A percentile compares a stretch with the other conserved stretches of the same genome.
Conservation (phyloP, 2,113 vertebrate genomes). For the Melanocharis versteri region DNA sequence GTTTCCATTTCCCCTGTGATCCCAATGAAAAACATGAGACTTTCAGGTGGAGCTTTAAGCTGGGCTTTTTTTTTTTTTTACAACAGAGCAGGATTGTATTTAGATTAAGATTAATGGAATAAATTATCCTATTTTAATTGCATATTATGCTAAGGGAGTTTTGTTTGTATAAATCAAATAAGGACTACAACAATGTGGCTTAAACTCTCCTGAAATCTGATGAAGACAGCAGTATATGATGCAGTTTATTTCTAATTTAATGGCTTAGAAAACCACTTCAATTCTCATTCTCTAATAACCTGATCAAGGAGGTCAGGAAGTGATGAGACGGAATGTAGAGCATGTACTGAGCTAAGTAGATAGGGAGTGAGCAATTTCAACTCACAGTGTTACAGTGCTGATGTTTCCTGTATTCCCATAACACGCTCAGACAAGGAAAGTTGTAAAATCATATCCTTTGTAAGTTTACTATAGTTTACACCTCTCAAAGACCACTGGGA, state of each 20-base stretch:
- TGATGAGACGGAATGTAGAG: neutral
- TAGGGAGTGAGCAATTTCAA: neutral
- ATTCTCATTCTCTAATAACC: neutral
- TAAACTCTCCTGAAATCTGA: neutral
- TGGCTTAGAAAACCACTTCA: neutral
- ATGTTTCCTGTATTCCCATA: neutral
- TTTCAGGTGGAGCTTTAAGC: neutral
- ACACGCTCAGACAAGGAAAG: neutral
- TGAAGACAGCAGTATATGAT: neutral
- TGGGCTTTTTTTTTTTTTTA: neutral
- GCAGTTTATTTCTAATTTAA: neutral
- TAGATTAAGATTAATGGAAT: neutral
- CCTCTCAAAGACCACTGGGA: neutral
- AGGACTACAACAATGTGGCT: neutral
- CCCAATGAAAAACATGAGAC: neutral
- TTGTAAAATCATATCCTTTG: neutral
- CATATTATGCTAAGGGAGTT: neutral
- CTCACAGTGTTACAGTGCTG: neutral
- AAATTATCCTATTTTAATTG: neutral
- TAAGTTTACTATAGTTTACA: neutral
- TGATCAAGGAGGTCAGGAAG: neutral
- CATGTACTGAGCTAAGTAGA: neutral
- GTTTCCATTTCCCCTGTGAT: neutral
- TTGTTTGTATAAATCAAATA: slow-evolving; percentile 2
- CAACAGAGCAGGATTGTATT: neutral